Evolutionary conservation across 2,888 invertebrate species (phyloP).

Genomic region (Flexamia atlantica): DNA sequence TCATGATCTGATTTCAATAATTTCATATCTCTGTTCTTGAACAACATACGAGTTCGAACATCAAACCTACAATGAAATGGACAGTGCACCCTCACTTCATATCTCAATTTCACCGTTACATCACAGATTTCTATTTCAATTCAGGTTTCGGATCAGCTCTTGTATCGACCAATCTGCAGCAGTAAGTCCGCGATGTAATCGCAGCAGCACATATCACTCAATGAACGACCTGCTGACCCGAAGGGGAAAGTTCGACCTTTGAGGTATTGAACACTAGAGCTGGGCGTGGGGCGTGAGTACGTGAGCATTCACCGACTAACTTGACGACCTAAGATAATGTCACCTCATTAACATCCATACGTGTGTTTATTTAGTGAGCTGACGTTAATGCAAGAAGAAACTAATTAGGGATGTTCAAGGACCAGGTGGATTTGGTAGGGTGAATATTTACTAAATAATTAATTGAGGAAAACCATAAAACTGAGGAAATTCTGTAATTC

Average conservation of each 20-base stretch:
- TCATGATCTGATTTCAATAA: too few species aligned
- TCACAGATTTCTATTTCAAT: constrained; percentile 29
- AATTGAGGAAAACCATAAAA: neutral
- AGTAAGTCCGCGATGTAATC: neutral
- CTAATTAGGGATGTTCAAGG: constrained; percentile 1
- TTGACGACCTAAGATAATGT: neutral
- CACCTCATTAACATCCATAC: neutral
- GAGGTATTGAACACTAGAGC: neutral
- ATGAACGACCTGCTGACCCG: neutral
- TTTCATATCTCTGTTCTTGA: too few species aligned
- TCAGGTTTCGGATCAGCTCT: constrained; percentile 1
- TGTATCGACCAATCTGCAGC: neutral
- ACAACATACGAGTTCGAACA: neutral
- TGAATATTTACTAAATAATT: neutral
- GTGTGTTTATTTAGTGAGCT: neutral
- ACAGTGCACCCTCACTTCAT: neutral
- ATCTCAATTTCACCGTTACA: neutral
- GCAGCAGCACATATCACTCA: neutral
- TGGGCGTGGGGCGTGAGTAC: neutral
- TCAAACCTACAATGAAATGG: neutral
- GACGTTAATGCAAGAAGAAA: neutral
- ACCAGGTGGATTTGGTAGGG: neutral
- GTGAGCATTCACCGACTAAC: neutral
- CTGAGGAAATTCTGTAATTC: constrained; percentile 13
- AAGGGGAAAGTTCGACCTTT: constrained; percentile 3